phyloP scores from a whole-genome alignment of 2,113 vertebrate species.

The Chloebia gouldiae region DNA sequence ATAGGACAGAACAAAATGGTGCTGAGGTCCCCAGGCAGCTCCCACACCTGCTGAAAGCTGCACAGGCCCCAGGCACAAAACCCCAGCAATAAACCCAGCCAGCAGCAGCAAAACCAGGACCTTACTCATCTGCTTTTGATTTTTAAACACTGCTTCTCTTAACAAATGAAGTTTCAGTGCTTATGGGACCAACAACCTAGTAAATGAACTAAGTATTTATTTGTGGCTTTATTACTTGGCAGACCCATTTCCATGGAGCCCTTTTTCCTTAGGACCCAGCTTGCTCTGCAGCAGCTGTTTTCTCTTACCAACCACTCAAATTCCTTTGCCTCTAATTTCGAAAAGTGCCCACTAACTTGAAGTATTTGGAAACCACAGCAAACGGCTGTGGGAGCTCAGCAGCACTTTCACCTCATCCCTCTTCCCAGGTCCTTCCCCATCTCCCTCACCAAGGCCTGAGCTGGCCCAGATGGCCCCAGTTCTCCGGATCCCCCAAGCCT shows the following conservation, averaged over 20 bases:
- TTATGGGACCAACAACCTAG: constrained; percentile 24
- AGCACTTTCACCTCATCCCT: background rate
- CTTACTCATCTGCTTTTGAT: constrained; percentile 13
- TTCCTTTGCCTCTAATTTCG: constrained; percentile 13
- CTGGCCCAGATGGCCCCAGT: background rate
- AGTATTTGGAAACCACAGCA: background rate
- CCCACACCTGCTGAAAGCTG: constrained; percentile 1
- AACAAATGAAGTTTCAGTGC: constrained; percentile 35
- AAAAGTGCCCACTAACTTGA: background rate
- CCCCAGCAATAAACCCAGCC: background rate
- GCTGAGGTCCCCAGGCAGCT: background rate
- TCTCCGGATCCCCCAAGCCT: background rate
- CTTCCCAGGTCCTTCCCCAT: background rate
- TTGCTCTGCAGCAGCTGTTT: constrained; percentile 29
- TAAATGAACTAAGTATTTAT: constrained; percentile 55
- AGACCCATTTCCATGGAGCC: background rate
- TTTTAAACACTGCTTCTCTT: background rate
- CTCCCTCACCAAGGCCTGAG: background rate
- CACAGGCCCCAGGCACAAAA: background rate
- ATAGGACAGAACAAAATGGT: background rate
- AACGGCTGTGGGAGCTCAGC: background rate
- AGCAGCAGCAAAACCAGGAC: background rate
- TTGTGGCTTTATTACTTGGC: constrained; percentile 33
- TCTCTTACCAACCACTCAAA: background rate
- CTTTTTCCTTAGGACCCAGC: background rate